These are phyloP conservation scores for Metopolophium dirhodum DNA, from an alignment of 1,140 invertebrate genomes.

Conservation along the genomic window DNA sequence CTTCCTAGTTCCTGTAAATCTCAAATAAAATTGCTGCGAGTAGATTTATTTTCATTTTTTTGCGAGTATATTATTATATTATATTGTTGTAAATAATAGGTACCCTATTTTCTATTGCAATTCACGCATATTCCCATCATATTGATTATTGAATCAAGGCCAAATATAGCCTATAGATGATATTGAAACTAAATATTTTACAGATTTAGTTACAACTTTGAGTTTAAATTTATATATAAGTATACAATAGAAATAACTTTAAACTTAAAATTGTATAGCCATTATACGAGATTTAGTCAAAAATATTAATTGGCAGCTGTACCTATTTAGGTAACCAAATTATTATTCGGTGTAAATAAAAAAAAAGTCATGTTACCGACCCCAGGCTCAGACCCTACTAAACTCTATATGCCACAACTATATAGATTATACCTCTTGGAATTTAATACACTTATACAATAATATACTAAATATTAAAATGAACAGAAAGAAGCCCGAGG, in stretches of 20 bases:
- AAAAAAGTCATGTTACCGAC: background rate
- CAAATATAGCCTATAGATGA: background rate
- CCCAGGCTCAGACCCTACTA: background rate
- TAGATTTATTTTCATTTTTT: too few relatives aligned
- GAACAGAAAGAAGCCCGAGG: constrained; percentile 5
- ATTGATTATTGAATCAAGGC: background rate
- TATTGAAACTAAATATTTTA: background rate
- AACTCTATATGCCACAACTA: background rate
- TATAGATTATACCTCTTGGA: background rate
- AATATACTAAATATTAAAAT: background rate
- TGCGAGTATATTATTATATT: too few relatives aligned
- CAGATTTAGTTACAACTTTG: background rate
- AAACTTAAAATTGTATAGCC: background rate
- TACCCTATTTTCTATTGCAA: background rate
- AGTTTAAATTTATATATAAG: background rate
- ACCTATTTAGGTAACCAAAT: background rate
- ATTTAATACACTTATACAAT: background rate
- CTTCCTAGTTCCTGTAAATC: too few relatives aligned
- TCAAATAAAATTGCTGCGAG: too few relatives aligned
- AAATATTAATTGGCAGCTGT: background rate
- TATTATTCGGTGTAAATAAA: background rate
- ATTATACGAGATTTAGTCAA: background rate
- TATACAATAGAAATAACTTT: background rate
- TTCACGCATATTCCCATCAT: background rate
- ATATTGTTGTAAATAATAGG: too few relatives aligned